These are phyloP conservation scores for Nudaria mundana DNA, from an alignment of 2,888 invertebrate genomes.

Conservation along the genomic window DNA sequence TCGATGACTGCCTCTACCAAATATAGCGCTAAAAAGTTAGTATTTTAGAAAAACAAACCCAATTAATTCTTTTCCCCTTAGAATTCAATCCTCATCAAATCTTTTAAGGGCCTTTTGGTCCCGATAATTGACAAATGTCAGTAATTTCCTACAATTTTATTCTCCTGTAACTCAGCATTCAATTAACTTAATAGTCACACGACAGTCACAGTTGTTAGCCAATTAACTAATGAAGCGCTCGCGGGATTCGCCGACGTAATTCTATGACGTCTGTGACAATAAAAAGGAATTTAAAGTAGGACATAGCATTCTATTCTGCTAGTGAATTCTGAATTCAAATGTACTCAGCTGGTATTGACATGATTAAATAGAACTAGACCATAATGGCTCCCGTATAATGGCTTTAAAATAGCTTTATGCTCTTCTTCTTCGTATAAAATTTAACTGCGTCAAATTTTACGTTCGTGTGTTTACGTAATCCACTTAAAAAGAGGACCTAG, in stretches of 20 bases:
- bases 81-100: no score
- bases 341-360: constrained; percentile 7
- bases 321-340: constrained; percentile 6
- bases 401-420: no score
- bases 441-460: no score
- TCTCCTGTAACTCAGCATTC: constrained; percentile 34
- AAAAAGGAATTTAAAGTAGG: constrained; percentile 30
- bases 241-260: constrained; percentile 26
- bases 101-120: not conserved
- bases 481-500: no score
- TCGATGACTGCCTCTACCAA: no score
- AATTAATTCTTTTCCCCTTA: no score
- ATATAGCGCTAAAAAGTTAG: no score
- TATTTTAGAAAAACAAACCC: not conserved
- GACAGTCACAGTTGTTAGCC: constrained; percentile 38
- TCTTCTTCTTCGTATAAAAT: no score
- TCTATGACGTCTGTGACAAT: constrained; percentile 22
- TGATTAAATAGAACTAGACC: constrained; percentile 10
- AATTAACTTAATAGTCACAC: constrained; percentile 44
- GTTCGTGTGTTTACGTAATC: no score
- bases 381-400: no score
- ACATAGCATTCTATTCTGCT: constrained; percentile 27
- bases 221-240: constrained; percentile 52
- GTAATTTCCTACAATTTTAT: constrained; percentile 24
- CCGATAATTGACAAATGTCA: constrained; percentile 13